Evolutionary conservation across 2,888 invertebrate genomes (phyloP), one percentile per base, ranked within the genome.

Genomic region (Limnephilus auricula): DNA sequence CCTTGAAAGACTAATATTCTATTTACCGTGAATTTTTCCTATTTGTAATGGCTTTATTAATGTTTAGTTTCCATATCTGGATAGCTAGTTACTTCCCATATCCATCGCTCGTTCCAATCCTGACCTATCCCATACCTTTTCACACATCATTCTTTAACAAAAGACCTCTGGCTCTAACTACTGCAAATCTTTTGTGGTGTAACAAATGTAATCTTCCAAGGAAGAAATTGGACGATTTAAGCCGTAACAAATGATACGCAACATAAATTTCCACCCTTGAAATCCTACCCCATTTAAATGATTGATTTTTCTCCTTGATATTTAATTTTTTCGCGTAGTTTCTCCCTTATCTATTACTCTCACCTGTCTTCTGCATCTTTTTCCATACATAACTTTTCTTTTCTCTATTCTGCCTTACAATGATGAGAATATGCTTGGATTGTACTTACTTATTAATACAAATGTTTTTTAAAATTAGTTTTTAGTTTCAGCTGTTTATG

Each of bases 281-380:
- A 31, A 87, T 65, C 30, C 65, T 78, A 65, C 78, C 87, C 50
- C 34, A 78, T 87, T 87, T 87, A 34, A 87, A 65, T 32, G 30
- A 87, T 87, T 34, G 50, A 85, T 85, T 85, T 85, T 45, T n/a
- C 25, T 40, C 45, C 30, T 78, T 65, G 78, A 78, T 87, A 78
- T 87, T 87, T 87, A 87, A 87, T 87, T 87, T 87, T 87, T 87
- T 78, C 65, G 45, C 78, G n/a, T 87, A 65, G 65, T 87, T 87
- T 65, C 87, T 30, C 34, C 78, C 32, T 78, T 87, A 34, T 78
- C 87, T 78, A 87, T 87, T 65, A 87, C 30, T 87, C 78, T 40
- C 32, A 30, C 78, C 87, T 87, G 87, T 87, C 78, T 87, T 18
- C 78, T 18, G 18, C 87, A 87, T 87, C 50, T 34, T 87, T 86